A percentile compares a stretch with the other conserved stretches of the same genome.
Evolutionary conservation across 2,113 vertebrate species (phyloP).

Genomic region (Sphaerodactylus townsendi): DNA sequence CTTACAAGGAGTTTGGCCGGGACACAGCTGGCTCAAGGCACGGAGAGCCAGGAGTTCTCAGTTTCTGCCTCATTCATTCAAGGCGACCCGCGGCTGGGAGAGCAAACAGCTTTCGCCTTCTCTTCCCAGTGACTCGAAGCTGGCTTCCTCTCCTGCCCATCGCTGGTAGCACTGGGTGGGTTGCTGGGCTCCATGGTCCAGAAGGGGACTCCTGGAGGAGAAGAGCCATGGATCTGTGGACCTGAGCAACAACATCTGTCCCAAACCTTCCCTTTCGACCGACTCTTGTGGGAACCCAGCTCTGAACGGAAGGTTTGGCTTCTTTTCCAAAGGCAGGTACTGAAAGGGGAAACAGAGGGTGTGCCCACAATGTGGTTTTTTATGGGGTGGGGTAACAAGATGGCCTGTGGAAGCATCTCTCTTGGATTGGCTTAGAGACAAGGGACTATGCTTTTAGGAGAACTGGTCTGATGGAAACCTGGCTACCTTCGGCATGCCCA

Average conservation of each 20-base stretch:
- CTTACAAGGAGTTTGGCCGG: slow-evolving; percentile 78
- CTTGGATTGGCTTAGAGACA: no score
- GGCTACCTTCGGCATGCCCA: no score
- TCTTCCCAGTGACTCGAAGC: background rate
- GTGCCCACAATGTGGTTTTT: no score
- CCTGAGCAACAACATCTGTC: background rate
- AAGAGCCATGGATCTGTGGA: background rate
- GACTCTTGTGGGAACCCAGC: background rate
- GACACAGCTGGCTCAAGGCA: slow-evolving; percentile 27
- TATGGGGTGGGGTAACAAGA: background rate
- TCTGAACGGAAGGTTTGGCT: slow-evolving; percentile 19
- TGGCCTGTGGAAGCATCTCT: background rate
- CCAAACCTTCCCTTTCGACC: no score
- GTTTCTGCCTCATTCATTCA: slow-evolving; percentile 62
- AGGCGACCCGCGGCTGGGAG: background rate
- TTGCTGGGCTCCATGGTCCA: background rate
- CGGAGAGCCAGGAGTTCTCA: background rate
- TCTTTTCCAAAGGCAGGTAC: background rate
- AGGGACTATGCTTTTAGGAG: no score
- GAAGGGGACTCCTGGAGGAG: no score
- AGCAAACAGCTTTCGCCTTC: background rate
- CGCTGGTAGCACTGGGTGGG: background rate
- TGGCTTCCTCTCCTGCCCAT: background rate
- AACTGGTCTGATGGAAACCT: no score
- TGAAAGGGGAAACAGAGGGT: background rate